Evolutionary conservation across 2,888 invertebrate species (phyloP), one percentile per base, ranked within the genome.

Genomic region (Hirtodrosophila confusa): DNA sequence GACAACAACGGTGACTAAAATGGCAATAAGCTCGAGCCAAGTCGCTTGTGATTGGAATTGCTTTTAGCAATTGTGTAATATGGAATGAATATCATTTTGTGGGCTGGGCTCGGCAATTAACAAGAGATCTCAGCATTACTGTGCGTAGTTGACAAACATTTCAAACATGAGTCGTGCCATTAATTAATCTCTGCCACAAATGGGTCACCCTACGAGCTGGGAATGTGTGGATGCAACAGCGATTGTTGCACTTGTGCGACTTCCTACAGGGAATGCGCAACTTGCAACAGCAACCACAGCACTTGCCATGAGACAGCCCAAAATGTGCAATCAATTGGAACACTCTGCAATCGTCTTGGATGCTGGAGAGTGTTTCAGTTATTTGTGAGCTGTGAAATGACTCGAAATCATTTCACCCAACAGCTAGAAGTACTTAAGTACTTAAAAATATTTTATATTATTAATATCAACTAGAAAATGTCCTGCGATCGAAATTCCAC

Each of bases 51-150:
- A 62, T 56, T 55, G 72, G 9, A 45, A 56, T 61, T 62, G 75
- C 44, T 29, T 48, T 44, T 12, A 6, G 23, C 58, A 78, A 78
- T 82, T 82, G 72, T 85, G 83, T 68, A 82, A 82, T 64, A 43
- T 9, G 57, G 50, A 43, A 73, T 80, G 58, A 64, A 64, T 76
- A 80, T 69, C 54, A 56, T 44, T 45, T 56, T 72, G 50, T 68
- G 68, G 55, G 80, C 55, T 48, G 43, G 43, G 77, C 17, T 33
- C n/a, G n/a, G 27, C 50, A 60, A 79, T 75, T 77, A 45, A 37
- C 60, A 54, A 31, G 51, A 54, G 45, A 68, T 37, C 44, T 57
- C 51, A 33, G 49, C 58, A 77, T 68, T 67, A 41, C 51, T 60
- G 40, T 44, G 68, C 67, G 50, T 70, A 69, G 35, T 23, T 40